phyloP scores from a whole-genome alignment of 2,888 invertebrate genomes.

The Elmis aenea region DNA sequence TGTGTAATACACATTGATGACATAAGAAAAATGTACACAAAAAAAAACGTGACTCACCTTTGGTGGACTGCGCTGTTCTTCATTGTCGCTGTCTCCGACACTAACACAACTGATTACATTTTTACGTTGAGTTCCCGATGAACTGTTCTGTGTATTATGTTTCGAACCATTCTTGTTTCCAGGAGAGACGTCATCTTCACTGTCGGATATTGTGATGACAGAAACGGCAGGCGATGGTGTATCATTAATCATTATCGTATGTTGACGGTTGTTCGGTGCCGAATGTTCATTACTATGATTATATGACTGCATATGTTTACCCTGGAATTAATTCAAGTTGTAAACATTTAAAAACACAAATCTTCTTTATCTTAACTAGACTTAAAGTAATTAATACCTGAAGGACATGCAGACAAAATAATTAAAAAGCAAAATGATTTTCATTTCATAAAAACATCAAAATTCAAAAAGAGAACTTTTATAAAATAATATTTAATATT shows the following conservation, averaged over 20 bases:
- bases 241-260: conserved; percentile 92
- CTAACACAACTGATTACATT: conserved; percentile 76
- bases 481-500: too few species aligned
- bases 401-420: background rate
- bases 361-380: conserved; percentile 1
- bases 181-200: conserved; percentile 70
- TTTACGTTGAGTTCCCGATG: conserved; percentile 50
- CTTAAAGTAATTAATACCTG: background rate
- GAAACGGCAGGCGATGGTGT: conserved; percentile 93
- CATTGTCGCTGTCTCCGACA: conserved; percentile 69
- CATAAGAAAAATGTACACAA: too few species aligned
- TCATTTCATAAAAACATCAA: background rate
- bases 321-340: conserved; percentile 3
- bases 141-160: conserved; percentile 39
- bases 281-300: conserved; percentile 40
- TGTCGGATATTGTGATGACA: conserved; percentile 93
- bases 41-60: conserved; percentile 34
- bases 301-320: conserved; percentile 15
- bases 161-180: conserved; percentile 43
- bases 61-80: conserved; percentile 56
- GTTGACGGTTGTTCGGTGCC: conserved; percentile 53
- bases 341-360: too few species aligned
- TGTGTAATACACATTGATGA: too few species aligned
- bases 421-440: background rate
- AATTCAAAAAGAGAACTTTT: too few species aligned